These are phyloP conservation scores for Oreotrochilus melanogaster DNA, from an alignment of 2,113 vertebrate species.

Conservation along the genomic window DNA sequence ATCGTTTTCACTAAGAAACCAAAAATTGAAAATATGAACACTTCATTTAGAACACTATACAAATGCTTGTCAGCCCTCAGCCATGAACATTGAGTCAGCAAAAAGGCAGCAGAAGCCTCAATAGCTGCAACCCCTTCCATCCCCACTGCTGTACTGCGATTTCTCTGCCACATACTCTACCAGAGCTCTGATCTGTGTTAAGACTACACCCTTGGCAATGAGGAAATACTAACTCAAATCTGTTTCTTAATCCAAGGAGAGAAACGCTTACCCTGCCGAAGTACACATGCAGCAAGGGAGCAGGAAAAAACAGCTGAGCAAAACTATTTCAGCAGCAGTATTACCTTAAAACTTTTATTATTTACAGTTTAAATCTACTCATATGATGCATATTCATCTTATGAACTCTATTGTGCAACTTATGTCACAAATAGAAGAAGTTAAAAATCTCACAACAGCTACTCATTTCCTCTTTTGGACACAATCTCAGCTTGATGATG, in stretches of 20 bases:
- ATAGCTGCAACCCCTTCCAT: neutral
- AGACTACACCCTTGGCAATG: neutral
- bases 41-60: neutral
- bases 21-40: neutral
- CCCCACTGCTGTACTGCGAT: neutral
- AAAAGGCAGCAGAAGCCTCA: neutral
- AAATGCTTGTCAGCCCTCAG: neutral
- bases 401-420: accelerated
- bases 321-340: neutral
- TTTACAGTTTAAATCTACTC: neutral
- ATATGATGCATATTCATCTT: neutral
- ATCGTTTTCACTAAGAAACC: neutral
- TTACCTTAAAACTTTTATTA: neutral
- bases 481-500: neutral
- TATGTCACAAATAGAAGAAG: neutral
- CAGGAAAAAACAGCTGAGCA: neutral
- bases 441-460: neutral
- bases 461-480: neutral
- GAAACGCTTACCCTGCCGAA: neutral
- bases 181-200: neutral
- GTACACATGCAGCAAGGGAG: neutral
- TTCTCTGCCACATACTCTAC: neutral
- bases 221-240: neutral
- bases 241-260: neutral
- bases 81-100: neutral